Evolutionary conservation across 1,140 invertebrate genomes (phyloP).

Genomic region (Antheraea pernyi): DNA sequence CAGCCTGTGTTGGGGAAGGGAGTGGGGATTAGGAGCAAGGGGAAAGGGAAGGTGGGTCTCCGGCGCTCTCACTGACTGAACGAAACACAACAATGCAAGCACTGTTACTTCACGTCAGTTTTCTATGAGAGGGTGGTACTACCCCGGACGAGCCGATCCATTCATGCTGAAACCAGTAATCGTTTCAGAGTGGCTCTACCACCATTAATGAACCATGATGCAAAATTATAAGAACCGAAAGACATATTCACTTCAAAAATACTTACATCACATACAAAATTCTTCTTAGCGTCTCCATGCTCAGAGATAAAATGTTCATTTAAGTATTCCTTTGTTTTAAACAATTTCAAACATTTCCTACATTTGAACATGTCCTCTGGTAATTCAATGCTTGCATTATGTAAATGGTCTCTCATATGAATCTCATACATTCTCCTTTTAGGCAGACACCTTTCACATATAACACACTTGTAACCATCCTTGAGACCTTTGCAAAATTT

Average conservation of each 20-base stretch:
- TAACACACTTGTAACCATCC: slow-evolving; percentile 57
- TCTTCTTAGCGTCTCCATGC: slow-evolving; percentile 44
- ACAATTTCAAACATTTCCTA: slow-evolving; percentile 44
- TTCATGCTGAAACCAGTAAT: no score
- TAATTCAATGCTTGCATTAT: slow-evolving; percentile 37
- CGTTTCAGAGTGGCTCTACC: no score
- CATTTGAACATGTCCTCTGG: slow-evolving; percentile 60
- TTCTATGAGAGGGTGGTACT: no score
- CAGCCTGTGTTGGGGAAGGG: no score
- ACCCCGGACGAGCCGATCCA: no score
- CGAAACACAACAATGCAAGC: no score
- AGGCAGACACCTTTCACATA: slow-evolving; percentile 50
- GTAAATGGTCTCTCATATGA: slow-evolving; percentile 54
- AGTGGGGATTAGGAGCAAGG: no score
- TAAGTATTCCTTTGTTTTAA: slow-evolving; percentile 46
- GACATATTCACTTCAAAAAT: background rate
- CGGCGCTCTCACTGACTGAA: no score
- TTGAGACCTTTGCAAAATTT: slow-evolving; percentile 61
- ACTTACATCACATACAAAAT: slow-evolving; percentile 67
- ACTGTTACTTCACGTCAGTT: no score
- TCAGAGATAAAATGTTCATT: slow-evolving; percentile 37
- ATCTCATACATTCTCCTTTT: slow-evolving; percentile 50
- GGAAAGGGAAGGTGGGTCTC: no score
- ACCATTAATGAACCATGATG: no score
- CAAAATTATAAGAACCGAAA: no score